phyloP scores from a whole-genome alignment of 2,888 invertebrate genomes.

The Phrixothrix hirtus region DNA sequence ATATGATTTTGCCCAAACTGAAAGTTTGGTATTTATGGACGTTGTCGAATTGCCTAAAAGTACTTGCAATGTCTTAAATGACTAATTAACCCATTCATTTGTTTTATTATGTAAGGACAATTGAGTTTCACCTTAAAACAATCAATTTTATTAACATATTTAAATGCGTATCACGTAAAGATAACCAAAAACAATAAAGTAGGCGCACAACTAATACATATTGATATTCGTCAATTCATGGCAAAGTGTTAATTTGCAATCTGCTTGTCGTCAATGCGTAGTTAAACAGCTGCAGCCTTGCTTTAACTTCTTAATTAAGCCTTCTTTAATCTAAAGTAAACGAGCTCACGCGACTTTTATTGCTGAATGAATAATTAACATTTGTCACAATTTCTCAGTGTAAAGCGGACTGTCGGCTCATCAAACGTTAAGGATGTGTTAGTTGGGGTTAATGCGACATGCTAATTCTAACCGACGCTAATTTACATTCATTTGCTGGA shows the following conservation, averaged over 20 bases:
- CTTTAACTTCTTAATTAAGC: slow-evolving; percentile 36
- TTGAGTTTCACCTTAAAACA: no score
- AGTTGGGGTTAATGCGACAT: slow-evolving; percentile 52
- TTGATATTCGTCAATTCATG: slow-evolving; percentile 1
- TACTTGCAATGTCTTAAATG: no score
- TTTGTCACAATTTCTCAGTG: slow-evolving; percentile 29
- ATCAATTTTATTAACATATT: no score
- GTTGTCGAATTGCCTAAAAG: no score
- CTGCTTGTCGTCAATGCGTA: slow-evolving; percentile 23
- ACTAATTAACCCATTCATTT: no score
- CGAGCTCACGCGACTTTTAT: slow-evolving; percentile 36
- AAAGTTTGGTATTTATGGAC: no score
- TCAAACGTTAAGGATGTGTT: slow-evolving; percentile 47
- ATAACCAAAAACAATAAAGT: no score
- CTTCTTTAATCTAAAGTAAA: slow-evolving; percentile 29
- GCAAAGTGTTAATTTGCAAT: slow-evolving; percentile 24
- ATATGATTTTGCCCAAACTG: no score
- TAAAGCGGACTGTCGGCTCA: slow-evolving; percentile 37
- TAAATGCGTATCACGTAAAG: not conserved
- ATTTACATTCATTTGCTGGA: slow-evolving; percentile 55
- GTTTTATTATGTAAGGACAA: not conserved
- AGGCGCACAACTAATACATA: no score
- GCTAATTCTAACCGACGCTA: slow-evolving; percentile 54
- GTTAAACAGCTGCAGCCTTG: slow-evolving; percentile 34
- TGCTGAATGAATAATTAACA: slow-evolving; percentile 35